Evolutionary conservation across 2,888 invertebrate species (phyloP), one percentile per base, ranked within the genome.

Genomic region (Anoncus sp.): DNA sequence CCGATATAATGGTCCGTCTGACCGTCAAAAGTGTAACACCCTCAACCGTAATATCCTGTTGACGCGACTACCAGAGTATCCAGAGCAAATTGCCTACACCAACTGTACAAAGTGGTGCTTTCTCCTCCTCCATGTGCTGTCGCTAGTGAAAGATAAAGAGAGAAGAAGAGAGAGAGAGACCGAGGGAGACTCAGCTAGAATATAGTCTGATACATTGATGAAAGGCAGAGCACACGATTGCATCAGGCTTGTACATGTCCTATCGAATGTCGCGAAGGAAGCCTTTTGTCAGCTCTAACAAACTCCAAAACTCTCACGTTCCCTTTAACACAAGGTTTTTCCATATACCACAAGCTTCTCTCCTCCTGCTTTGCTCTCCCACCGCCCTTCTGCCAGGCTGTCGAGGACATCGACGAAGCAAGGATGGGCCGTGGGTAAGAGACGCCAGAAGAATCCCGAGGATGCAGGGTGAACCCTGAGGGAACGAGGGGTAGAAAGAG

Each of bases 11-110:
- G 4, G 31, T 27, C 60, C 43, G 40, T 12, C 16, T 22, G 24
- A 9, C 40, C 20, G 22, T 22, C 3, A 14, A 40, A 59, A 40
- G 40, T 31, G 31, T 31, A 3, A 31, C 24, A 43, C 40, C 51
- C 69, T 69, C 62, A 62, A 49, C 63, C 67, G 63, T 57, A 49
- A 57, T 75, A 75, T 70, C 69, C 62, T 75, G 55, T 47, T 57
- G 45, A 38, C 27, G 47, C 22, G 24, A 67, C 18, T 14, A 53
- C 43, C 40, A 22, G 38, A 65, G 24, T 22, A 7, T 40, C 24
- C 16, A 27, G 20, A 35, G 31, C 47, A 69, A 69, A 69, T 69
- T 69, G 35, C 57, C 45, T 16, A 35, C 67, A 31, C 31, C 35
- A 10, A 5, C 45, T 22, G 16, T 24, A 40, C 49, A 53, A 51